A percentile compares a stretch with the other conserved stretches of the same genome.
phyloP scores from a whole-genome alignment of 2,797 vertebrate species.

The Oreortyx pictus region DNA sequence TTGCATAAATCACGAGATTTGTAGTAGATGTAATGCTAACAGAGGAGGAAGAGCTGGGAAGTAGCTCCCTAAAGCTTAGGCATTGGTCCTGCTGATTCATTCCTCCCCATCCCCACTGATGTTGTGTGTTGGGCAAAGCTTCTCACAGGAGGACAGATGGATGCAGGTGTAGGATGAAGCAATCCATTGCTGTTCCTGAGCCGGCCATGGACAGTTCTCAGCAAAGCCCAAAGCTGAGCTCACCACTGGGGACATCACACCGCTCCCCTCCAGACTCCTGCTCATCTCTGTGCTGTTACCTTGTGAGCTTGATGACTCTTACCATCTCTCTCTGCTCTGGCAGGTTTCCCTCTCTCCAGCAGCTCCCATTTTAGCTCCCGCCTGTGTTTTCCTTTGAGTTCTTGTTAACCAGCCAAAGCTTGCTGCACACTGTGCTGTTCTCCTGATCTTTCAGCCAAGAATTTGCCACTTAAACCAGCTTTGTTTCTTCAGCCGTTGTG shows the following conservation, averaged over 20 bases:
- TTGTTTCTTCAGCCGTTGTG: not conserved
- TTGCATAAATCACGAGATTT: not conserved
- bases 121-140: not conserved
- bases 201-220: not conserved
- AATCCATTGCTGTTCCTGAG: not conserved
- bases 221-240: not conserved
- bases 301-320: not conserved
- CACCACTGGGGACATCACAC: rapidly evolving
- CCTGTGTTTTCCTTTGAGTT: not conserved
- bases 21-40: rapidly evolving
- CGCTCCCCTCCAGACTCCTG: not conserved
- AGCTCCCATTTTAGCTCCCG: not conserved
- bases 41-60: not conserved
- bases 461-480: not conserved
- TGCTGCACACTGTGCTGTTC: not conserved
- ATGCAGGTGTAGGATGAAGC: not conserved
- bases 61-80: not conserved
- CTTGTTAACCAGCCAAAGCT: not conserved
- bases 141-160: not conserved
- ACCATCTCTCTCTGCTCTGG: rapidly evolving
- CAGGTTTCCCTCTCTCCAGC: not conserved
- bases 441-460: not conserved
- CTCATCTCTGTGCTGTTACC: not conserved
- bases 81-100: rapidly evolving
- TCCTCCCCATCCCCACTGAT: not conserved